Conservation (phyloP, 2,797 vertebrate species). For the Acanthurus leucopareius region DNA sequence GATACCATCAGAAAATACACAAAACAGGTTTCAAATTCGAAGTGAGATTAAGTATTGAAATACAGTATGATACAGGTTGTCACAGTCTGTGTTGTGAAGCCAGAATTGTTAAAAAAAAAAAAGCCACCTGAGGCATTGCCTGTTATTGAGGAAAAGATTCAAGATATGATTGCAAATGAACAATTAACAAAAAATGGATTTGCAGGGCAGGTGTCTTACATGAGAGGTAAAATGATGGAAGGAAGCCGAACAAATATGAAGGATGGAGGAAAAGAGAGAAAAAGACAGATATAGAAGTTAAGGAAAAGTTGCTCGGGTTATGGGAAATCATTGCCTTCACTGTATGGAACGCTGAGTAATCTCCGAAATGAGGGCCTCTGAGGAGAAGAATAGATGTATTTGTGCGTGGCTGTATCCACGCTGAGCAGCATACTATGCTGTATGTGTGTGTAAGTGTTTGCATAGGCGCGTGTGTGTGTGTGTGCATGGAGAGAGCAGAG, state of each 20-base stretch:
- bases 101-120: slow-evolving; percentile 36
- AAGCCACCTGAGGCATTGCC: slow-evolving; percentile 52
- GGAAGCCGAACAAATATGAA: slow-evolving; percentile 17
- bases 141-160: slow-evolving; percentile 65
- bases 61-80: slow-evolving; percentile 49
- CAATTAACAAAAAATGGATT: slow-evolving; percentile 57
- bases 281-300: slow-evolving; percentile 16
- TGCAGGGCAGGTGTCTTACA: slow-evolving; percentile 65
- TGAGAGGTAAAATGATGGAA: slow-evolving; percentile 54
- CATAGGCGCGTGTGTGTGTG: slow-evolving; percentile 25
- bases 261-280: slow-evolving; percentile 13
- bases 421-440: slow-evolving; percentile 12
- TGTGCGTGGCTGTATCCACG: slow-evolving; percentile 35
- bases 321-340: slow-evolving; percentile 36
- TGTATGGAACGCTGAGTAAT: slow-evolving; percentile 44
- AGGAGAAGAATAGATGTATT: slow-evolving; percentile 22
- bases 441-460: slow-evolving; percentile 49
- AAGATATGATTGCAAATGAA: slow-evolving; percentile 64
- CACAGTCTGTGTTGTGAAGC: slow-evolving; percentile 54
- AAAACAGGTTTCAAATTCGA: slow-evolving; percentile 44
- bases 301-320: slow-evolving; percentile 22
- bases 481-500: slow-evolving; percentile 58
- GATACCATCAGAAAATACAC: slow-evolving; percentile 37
- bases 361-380: slow-evolving; percentile 25
- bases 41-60: slow-evolving; percentile 66